Conservation (phyloP, 2,797 vertebrate genomes). For the Scarus forsteni region DNA sequence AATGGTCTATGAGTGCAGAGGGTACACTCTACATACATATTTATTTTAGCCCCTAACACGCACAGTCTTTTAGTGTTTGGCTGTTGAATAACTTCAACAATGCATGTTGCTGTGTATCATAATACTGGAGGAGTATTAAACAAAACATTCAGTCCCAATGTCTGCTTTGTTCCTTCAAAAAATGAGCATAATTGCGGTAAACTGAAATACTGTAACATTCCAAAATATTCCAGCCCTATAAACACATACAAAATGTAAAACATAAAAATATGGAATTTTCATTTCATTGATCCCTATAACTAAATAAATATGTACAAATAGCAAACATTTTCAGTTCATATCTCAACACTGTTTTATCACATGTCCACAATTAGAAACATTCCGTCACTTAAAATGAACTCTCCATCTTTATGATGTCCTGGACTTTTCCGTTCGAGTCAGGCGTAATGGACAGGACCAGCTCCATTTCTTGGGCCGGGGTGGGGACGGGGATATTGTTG, state of each 20-base stretch:
- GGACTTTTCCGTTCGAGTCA: constrained; percentile 26
- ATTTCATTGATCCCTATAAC: constrained; percentile 11
- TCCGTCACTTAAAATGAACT: constrained; percentile 67
- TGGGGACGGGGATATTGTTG: constrained; percentile 80
- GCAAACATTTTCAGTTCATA: constrained; percentile 13
- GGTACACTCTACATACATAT: not conserved
- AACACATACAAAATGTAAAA: constrained; percentile 17
- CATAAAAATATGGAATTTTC: not conserved
- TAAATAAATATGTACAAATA: constrained; percentile 61
- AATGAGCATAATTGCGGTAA: constrained; percentile 21
- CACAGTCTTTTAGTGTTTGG: not conserved
- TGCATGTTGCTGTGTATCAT: not conserved
- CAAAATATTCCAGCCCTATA: constrained; percentile 25
- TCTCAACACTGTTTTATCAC: constrained; percentile 2
- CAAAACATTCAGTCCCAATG: not conserved
- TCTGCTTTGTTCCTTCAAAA: constrained; percentile 3
- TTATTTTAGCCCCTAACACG: not conserved
- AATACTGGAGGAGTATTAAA: not conserved
- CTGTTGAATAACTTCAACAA: not conserved
- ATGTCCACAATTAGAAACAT: not conserved
- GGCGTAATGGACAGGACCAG: constrained; percentile 59
- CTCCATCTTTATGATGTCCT: constrained; percentile 63
- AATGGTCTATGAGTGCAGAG: not conserved
- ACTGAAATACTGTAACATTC: constrained; percentile 23
- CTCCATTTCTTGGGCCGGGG: constrained; percentile 78